Evolutionary conservation across 2,113 vertebrate species (phyloP).

Genomic region (Melanostigma gelatinosum): DNA sequence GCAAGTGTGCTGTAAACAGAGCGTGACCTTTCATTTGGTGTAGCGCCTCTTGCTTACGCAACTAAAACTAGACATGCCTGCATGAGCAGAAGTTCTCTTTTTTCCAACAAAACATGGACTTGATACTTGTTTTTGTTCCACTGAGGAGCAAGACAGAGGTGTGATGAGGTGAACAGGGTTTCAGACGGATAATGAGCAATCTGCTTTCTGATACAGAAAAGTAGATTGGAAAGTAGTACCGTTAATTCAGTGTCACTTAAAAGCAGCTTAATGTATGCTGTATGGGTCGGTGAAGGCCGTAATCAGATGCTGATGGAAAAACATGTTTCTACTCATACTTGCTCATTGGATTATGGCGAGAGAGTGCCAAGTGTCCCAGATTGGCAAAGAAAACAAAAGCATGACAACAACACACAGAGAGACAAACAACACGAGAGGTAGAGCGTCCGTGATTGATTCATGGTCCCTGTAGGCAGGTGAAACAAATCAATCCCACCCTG

Average conservation of each 20-base stretch:
- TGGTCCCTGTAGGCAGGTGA: background rate
- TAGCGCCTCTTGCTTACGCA: conserved; percentile 17
- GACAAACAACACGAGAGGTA: conserved; percentile 8
- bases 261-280: too few relatives aligned
- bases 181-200: background rate
- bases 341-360: conserved; percentile 37
- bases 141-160: background rate
- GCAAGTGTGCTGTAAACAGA: conserved; percentile 34
- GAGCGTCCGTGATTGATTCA: background rate
- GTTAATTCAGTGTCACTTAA: too few relatives aligned
- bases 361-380: conserved; percentile 27
- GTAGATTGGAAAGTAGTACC: too few relatives aligned
- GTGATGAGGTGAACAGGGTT: conserved; percentile 1
- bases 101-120: conserved; percentile 6
- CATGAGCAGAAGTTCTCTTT: conserved; percentile 5
- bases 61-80: conserved; percentile 12
- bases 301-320: background rate
- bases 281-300: too few relatives aligned
- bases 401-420: background rate
- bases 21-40: conserved; percentile 31
- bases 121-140: conserved; percentile 2
- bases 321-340: background rate
- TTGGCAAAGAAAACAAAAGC: conserved; percentile 35
- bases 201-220: background rate
- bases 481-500: background rate